Evolutionary conservation across 2,797 vertebrate genomes (phyloP), one percentile per base, ranked within the genome.

Genomic region (Manis crassicaudata): DNA sequence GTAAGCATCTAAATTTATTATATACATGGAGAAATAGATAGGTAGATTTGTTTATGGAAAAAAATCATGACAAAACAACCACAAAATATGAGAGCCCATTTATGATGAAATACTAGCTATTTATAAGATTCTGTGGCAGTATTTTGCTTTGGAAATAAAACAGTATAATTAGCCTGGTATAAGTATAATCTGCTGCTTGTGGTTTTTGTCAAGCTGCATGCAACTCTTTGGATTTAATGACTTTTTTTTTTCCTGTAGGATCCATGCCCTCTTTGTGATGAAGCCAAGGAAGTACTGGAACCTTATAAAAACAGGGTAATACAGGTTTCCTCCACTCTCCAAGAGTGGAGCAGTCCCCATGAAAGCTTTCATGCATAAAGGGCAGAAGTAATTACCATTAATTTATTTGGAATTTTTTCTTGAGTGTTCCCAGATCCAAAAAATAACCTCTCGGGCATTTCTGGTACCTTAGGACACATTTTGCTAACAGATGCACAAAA

Each of bases 201-300:
- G 58, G 25, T 43, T 80, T 91, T 68, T 90, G 65, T 89, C 73
- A 56, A 70, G 40, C 43, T 56, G 68, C 54, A 73, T 63, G 52
- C 17, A 84, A 70, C 93, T 73, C 62, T 94, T 95, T 84, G 58
- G 56, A 29, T 92, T 70, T 94, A 93, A 96, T 90, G 73, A 35
- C 63, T 88, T 95, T 43, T 60, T 81, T 81, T 94, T 94, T 96
- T 95, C 72, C 25, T 97, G 35, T 94, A 99, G 99, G 98, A 99
- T 95, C 98, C 98, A 0, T 99, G 99, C 81, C 99, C 99, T 4
- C 98, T 99, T 32, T 99, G 99, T 98, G 99, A 99, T 90, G 99
- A 99, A 98, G 99, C 99, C 68, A 99, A 99, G 97, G 98, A 98
- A 98, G 95, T 94, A 16, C 99, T 99, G 91, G 97, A 99, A 94